Percentiles rank a stretch among this genome's conserved stretches.
Conservation (phyloP, 2,797 vertebrate species). For the Lateolabrax maculatus region DNA sequence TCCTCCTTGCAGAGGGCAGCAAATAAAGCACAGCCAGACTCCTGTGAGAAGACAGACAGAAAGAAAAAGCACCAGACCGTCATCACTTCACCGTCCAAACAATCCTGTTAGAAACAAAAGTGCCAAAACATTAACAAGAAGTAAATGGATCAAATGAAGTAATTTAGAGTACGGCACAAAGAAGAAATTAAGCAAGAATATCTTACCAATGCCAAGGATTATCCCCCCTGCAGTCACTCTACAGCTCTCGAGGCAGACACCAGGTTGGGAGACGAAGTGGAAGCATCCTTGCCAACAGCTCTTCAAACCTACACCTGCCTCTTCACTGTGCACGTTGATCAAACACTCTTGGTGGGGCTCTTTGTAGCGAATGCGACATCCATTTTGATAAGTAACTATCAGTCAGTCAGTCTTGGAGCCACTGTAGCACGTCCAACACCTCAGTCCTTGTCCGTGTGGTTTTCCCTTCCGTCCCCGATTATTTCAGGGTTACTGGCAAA, state of each 20-base stretch:
- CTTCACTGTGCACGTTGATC: conserved; percentile 43
- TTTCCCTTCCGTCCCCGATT: conserved; percentile 60
- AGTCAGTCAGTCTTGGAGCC: conserved; percentile 68
- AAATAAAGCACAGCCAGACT: conserved; percentile 73
- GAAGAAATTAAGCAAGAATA: neutral
- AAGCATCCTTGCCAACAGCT: conserved; percentile 36
- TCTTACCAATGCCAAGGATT: conserved; percentile 66
- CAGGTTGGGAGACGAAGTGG: conserved; percentile 39
- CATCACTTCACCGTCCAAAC: neutral
- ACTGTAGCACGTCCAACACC: conserved; percentile 53
- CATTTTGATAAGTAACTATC: conserved; percentile 55
- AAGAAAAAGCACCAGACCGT: conserved; percentile 7
- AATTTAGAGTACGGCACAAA: neutral
- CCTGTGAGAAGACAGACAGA: conserved; percentile 54
- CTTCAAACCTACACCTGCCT: conserved; percentile 37
- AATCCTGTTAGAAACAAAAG: neutral
- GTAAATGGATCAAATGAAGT: neutral
- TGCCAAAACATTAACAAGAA: neutral
- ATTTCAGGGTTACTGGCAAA: conserved; percentile 74
- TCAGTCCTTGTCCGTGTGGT: conserved; percentile 50
- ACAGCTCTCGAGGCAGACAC: conserved; percentile 56
- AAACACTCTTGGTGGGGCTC: conserved; percentile 53
- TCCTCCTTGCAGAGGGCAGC: conserved; percentile 78
- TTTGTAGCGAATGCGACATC: conserved; percentile 56
- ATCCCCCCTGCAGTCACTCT: conserved; percentile 43